Percentiles rank a stretch among this genome's conserved stretches.
Conservation (phyloP, 2,113 vertebrate genomes). For the Coturnix japonica region DNA sequence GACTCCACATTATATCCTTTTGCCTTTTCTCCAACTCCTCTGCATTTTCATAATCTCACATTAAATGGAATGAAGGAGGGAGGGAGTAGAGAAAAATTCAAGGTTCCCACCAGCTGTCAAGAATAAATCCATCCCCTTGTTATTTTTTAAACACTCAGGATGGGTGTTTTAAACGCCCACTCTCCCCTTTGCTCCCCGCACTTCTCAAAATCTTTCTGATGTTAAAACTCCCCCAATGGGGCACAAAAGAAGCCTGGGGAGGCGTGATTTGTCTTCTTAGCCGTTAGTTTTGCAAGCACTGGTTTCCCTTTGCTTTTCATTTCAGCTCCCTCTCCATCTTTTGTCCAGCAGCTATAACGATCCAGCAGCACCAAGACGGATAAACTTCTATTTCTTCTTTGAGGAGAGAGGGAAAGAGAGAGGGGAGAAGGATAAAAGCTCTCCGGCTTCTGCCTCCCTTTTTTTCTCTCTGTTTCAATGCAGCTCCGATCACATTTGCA, state of each 20-base stretch:
- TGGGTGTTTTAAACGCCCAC: constrained; percentile 43
- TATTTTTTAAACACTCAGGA: constrained; percentile 43
- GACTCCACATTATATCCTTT: constrained; percentile 71
- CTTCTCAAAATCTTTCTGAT: constrained; percentile 55
- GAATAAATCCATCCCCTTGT: constrained; percentile 64
- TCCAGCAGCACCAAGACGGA: constrained; percentile 19
- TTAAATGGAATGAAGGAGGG: constrained; percentile 63
- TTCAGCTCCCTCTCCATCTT: constrained; percentile 61
- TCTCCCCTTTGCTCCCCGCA: constrained; percentile 31
- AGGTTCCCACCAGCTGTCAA: constrained; percentile 77
- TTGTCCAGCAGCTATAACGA: constrained; percentile 32
- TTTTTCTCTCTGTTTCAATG: constrained; percentile 41
- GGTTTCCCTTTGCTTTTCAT: constrained; percentile 51
- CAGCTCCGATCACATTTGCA: constrained; percentile 64
- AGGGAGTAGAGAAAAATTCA: constrained; percentile 62
- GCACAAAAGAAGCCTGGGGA: constrained; percentile 43
- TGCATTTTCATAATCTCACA: constrained; percentile 78
- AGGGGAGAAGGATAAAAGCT: neutral
- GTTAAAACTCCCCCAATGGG: constrained; percentile 36
- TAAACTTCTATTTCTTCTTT: constrained; percentile 70
- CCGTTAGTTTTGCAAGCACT: constrained; percentile 48
- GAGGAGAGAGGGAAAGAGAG: neutral
- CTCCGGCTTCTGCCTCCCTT: constrained; percentile 38
- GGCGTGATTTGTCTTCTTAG: constrained; percentile 39
- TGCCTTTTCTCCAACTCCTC: constrained; percentile 75